Evolutionary conservation across 2,888 invertebrate species (phyloP).

Genomic region (Tetramorium bicarinatum): DNA sequence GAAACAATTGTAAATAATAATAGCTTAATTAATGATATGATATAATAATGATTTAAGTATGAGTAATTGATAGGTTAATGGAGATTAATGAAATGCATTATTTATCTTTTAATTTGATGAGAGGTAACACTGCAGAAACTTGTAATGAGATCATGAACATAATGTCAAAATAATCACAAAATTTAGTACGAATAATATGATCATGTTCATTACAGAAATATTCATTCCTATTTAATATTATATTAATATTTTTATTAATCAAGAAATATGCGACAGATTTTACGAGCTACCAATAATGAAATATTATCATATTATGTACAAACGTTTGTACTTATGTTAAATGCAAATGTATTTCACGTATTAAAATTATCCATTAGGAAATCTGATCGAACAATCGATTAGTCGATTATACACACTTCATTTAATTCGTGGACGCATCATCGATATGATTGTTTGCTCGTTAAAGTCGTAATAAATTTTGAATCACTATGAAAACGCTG

Average conservation of each 20-base stretch:
- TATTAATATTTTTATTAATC: background rate
- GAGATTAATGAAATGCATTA: background rate
- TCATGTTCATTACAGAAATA: background rate
- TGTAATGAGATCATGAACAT: background rate
- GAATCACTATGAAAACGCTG: background rate
- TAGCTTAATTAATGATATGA: background rate
- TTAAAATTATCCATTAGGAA: background rate
- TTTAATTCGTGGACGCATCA: background rate
- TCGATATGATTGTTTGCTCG: background rate
- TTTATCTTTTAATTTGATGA: background rate
- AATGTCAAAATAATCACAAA: background rate
- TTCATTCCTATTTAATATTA: background rate
- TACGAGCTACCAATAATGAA: background rate
- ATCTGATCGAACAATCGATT: background rate
- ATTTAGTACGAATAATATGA: constrained; percentile 5
- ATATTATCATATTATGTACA: background rate
- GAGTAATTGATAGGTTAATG: background rate
- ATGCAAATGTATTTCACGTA: background rate
- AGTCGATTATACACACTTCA: background rate
- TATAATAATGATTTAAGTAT: background rate
- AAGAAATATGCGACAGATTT: background rate
- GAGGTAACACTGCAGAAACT: constrained; percentile 5
- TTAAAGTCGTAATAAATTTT: background rate
- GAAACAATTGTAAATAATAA: constrained; percentile 1
- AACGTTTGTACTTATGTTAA: background rate